Evolutionary conservation across 30 jellyfish, hydroid and myxozoan species (phyloP).

Genomic region (Chrysaora quinquecirrha): DNA sequence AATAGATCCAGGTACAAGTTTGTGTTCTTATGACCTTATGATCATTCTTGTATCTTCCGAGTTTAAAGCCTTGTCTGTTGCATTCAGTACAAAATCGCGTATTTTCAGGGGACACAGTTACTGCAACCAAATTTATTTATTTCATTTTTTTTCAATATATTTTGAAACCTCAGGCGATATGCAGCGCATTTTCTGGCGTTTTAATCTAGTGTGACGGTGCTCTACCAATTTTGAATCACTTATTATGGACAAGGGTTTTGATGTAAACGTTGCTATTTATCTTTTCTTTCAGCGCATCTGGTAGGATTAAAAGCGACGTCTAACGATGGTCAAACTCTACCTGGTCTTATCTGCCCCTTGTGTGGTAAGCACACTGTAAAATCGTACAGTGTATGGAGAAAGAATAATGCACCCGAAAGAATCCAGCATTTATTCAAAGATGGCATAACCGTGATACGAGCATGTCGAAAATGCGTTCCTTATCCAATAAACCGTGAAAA

Average conservation of each 20-base stretch:
- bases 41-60: too few species aligned
- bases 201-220: too few species aligned
- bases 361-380: slow-evolving; percentile 66
- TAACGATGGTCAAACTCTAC: slow-evolving; percentile 43
- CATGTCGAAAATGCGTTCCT: slow-evolving; percentile 74
- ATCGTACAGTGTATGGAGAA: slow-evolving; percentile 59
- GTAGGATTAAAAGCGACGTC: slow-evolving; percentile 59
- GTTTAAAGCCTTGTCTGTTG: too few species aligned
- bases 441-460: slow-evolving; percentile 55
- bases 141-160: too few species aligned
- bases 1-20: slow-evolving; percentile 52
- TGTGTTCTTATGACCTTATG: too few species aligned
- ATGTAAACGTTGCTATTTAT: neutral
- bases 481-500: slow-evolving; percentile 50
- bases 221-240: too few species aligned
- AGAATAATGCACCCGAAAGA: slow-evolving; percentile 54
- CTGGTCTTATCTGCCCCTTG: slow-evolving; percentile 63
- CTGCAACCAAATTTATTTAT: too few species aligned
- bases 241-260: too few species aligned
- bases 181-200: too few species aligned
- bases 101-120: too few species aligned
- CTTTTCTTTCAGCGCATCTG: slow-evolving; percentile 25
- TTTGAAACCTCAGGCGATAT: too few species aligned
- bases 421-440: slow-evolving; percentile 41
- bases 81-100: too few species aligned